Conservation (phyloP, 2,113 vertebrate genomes). For the Potamarius usumacintae region DNA sequence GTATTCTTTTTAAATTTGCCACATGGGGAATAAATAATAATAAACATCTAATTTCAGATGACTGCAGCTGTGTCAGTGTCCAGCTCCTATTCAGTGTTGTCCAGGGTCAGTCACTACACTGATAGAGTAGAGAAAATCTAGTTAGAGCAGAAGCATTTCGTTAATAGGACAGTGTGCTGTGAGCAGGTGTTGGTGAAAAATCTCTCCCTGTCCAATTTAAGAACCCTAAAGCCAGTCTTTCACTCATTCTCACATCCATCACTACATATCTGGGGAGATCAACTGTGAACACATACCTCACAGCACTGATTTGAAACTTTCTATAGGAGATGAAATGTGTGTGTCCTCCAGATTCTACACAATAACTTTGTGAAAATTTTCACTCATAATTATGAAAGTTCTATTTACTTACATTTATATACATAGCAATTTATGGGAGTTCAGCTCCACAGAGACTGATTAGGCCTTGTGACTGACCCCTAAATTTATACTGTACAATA, state of each 20-base stretch:
- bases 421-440: slow-evolving; percentile 63
- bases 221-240: slow-evolving; percentile 54
- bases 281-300: slow-evolving; percentile 34
- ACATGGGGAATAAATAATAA: neutral
- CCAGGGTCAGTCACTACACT: slow-evolving; percentile 39
- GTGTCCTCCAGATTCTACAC: slow-evolving; percentile 13
- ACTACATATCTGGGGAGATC: slow-evolving; percentile 45
- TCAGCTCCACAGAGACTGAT: slow-evolving; percentile 43
- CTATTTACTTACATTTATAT: slow-evolving; percentile 26
- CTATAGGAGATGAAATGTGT: slow-evolving; percentile 34
- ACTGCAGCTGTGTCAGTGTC: slow-evolving; percentile 34
- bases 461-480: slow-evolving; percentile 33
- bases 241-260: slow-evolving; percentile 49
- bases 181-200: slow-evolving; percentile 61
- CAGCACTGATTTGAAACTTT: slow-evolving; percentile 41
- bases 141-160: slow-evolving; percentile 51
- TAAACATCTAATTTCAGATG: neutral
- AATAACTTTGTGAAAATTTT: slow-evolving; percentile 36
- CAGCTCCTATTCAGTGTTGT: slow-evolving; percentile 30
- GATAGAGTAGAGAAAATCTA: slow-evolving; percentile 53
- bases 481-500: slow-evolving; percentile 60
- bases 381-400: slow-evolving; percentile 60
- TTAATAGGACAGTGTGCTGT: slow-evolving; percentile 48
- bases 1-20: neutral
- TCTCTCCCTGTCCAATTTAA: slow-evolving; percentile 61